A percentile compares a stretch with the other conserved stretches of the same genome.
phyloP scores from a whole-genome alignment of 1,140 invertebrate genomes.

The Listronotus bonariensis region DNA sequence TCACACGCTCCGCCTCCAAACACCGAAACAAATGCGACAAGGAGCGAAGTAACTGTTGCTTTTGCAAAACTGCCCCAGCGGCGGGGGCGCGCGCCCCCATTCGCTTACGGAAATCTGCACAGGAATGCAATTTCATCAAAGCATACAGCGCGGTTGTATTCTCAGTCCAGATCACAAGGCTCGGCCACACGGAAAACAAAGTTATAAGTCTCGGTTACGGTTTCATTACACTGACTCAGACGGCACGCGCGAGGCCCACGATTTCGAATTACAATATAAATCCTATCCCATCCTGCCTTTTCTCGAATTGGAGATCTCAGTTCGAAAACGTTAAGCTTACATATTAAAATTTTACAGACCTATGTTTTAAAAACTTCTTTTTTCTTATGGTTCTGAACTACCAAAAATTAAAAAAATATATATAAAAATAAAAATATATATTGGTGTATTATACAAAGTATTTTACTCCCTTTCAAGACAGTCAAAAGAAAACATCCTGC shows the following conservation, averaged over 20 bases:
- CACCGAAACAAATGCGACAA: slow-evolving; percentile 51
- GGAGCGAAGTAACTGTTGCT: slow-evolving; percentile 55
- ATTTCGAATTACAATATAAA: slow-evolving; percentile 9
- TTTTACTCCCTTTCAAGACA: too few species aligned
- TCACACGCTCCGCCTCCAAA: slow-evolving; percentile 49
- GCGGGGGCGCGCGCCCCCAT: slow-evolving; percentile 28
- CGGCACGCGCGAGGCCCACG: slow-evolving; percentile 32
- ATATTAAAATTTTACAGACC: too few species aligned
- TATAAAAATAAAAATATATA: too few species aligned
- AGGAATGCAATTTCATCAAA: slow-evolving; percentile 57
- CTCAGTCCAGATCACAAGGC: slow-evolving; percentile 54
- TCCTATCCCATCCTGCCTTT: not conserved
- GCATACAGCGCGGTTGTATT: slow-evolving; percentile 51
- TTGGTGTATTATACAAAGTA: too few species aligned
- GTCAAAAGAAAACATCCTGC: too few species aligned
- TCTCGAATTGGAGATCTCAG: too few species aligned
- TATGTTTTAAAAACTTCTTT: too few species aligned
- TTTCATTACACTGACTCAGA: slow-evolving; percentile 50
- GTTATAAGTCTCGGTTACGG: slow-evolving; percentile 56
- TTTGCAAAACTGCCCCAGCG: slow-evolving; percentile 44
- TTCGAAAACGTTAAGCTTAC: too few species aligned
- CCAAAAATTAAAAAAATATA: too few species aligned
- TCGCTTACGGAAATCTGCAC: slow-evolving; percentile 56
- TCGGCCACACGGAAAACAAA: slow-evolving; percentile 56
- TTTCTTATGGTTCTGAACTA: too few species aligned